Base-by-base conservation (phyloP, 2,888 invertebrate species). In the Metacarcinus magister region DNA sequence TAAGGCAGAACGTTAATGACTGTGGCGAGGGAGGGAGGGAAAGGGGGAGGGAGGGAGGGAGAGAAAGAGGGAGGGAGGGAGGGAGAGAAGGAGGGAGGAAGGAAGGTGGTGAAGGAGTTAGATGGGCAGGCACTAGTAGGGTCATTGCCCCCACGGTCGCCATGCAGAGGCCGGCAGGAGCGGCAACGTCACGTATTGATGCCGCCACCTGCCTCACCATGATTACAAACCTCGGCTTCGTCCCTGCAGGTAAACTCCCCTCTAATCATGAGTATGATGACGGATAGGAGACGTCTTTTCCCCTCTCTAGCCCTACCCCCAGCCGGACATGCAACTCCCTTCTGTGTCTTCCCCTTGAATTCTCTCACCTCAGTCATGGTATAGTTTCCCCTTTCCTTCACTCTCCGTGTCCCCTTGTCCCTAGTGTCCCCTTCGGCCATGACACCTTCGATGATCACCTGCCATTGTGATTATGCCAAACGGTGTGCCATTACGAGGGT, bases 1-100 rank as follows among this genome's bases (percentile, higher is more conserved):
- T 75, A n/a, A 75, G 75, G 75, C 75, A 75, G 75, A n/a, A 75
- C 75, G 23, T n/a, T 23, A n/a, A n/a, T 75, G 75, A 75, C 75
- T 16, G n/a, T 23, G n/a, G 75, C 75, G 5, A 23, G n/a, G 75
- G n/a, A n/a, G n/a, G 75, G 75, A 75, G 28, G n/a, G n/a, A n/a
- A n/a, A 8, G 82, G 5, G 82, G 32, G 19, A 28, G 82, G 28
- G 32, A 28, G 28, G 28, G 32, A 13, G 82, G 28, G 32, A 10
- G 82, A 5, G 32, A 23, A 5, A 32, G 32, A 32, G 19, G 23
- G 23, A 23, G n/a, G 23, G 67, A 82, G 82, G 32, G 32, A 10
- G 82, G 8, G 32, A 32, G 32, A 13, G 32, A n/a, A 32, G 82
- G 82, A 32, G 82, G 82, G 0, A 7, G 82, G 16, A 32, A 32